Conservation (phyloP, 2,888 invertebrate species). For the Oeneis ivallda region DNA sequence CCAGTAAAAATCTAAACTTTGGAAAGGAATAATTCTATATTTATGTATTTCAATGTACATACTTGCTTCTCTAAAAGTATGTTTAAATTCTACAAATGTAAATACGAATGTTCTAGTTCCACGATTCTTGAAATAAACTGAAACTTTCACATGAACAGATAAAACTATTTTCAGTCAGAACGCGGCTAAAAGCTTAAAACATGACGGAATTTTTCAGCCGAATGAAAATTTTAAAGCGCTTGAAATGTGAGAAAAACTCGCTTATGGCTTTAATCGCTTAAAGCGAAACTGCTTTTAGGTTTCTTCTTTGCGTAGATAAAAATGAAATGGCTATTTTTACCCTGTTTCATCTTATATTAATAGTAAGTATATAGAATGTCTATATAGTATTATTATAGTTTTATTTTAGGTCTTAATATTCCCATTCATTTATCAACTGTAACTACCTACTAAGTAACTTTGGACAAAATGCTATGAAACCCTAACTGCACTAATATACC, state of each 20-base stretch:
- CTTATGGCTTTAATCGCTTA: slow-evolving; percentile 28
- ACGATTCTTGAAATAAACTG: slow-evolving; percentile 19
- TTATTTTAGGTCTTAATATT: no score
- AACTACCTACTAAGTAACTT: no score
- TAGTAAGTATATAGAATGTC: no score
- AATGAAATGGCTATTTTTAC: slow-evolving; percentile 7
- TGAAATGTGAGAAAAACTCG: slow-evolving; percentile 18
- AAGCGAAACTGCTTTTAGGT: slow-evolving; percentile 14
- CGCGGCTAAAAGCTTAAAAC: slow-evolving; percentile 26
- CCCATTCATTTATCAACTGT: no score
- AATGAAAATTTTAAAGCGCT: slow-evolving; percentile 26
- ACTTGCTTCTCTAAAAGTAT: background rate
- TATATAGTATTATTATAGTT: no score
- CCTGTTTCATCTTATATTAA: background rate
- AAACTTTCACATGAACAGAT: slow-evolving; percentile 19
- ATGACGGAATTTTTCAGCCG: slow-evolving; percentile 26
- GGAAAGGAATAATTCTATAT: background rate
- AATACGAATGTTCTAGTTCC: slow-evolving; percentile 2
- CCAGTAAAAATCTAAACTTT: background rate
- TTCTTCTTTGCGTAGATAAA: background rate
- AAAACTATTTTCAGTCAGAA: slow-evolving; percentile 19
- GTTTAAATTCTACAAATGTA: background rate
- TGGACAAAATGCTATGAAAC: no score
- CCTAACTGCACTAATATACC: no score
- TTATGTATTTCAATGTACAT: background rate